Base-by-base conservation (phyloP, 2,888 invertebrate species). In the Blastobasis lacticolella region DNA sequence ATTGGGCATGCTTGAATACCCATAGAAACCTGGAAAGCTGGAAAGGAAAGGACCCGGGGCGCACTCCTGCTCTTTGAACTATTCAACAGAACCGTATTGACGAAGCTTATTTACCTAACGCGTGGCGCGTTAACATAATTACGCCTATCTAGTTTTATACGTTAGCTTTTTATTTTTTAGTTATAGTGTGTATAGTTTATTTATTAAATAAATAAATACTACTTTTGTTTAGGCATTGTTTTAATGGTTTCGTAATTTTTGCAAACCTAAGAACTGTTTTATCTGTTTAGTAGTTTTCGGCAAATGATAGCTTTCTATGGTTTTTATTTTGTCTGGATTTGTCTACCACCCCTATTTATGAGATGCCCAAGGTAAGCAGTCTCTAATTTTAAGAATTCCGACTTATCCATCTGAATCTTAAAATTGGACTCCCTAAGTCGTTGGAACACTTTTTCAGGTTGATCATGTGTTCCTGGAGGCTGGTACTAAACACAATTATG, bases 321-420 rank as follows among this genome's bases (percentile, higher is more conserved):
- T 10, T n/a, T 8, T 6, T n/a, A 44, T 48, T 57, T 10, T 51
- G 40, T 40, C 52, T 5, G 51, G 49, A n/a, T 55, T 54, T 7
- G 55, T 49, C 38, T 23, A 23, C 23, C 23, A 23, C 3, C 3
- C 23, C 23, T 23, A 23, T 1, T 23, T 23, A 23, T 23, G 23
- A 23, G 23, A 23, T 23, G 23, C 42, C 43, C 6, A 44, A 75
- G 55, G 50, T 67, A 73, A 5, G 56, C 38, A 0, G 71, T 64
- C 60, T 71, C 65, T 49, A 63, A 61, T 23, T 57, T 57, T 9
- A 57, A 40, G 10, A 52, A 49, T 2, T 55, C 52, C 1, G 23
- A 47, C 0, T 37, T 53, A 6, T 54, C 52, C 2, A 53, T 37
- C 45, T 52, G 53, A 4, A 40, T 44, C n/a, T 44, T 44, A 10